Base-by-base conservation (phyloP, 2,888 invertebrate genomes). In the Leptinotarsa juncta region DNA sequence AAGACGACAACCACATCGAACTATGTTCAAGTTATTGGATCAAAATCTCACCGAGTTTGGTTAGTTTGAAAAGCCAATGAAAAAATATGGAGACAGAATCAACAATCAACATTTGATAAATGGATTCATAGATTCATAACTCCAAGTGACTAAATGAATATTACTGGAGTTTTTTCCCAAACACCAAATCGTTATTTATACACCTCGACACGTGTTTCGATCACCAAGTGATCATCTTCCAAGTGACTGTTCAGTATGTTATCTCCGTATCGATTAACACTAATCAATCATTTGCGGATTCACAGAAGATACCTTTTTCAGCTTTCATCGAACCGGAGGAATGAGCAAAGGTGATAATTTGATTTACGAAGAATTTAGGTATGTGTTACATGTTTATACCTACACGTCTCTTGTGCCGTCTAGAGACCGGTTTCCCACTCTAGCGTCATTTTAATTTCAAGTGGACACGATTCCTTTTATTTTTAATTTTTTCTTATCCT, bases 371-470 rank as follows among this genome's bases (percentile, higher is more conserved):
- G 62, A 77, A 79, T 81, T 76, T 79, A 81, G 81, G 78, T 81
- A 79, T 81, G 78, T 81, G 79, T 77, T 81, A 81, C 79, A 76
- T 75, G 74, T 79, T 80, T 57, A 57, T 14, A 15, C 57, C 15
- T 20, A 23, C 57, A 57, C 15, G 23, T 57, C 57, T 57, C 57
- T 20, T 23, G 73, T 26, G 51, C 50, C 67, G 18, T 12, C 23
- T 67, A 65, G 55, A 76, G 79, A 81, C 80, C 73, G 69, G 80
- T 81, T 81, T 71, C 74, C 72, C 74, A 65, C 55, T 50, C 50
- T 57, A 42, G 49, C 49, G 69, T 42, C 32, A 32, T 26, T 62
- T 75, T 66, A 26, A 66, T 69, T 67, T 57, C 69, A 23, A 51
- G 18, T 20, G 42, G 49, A 10, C 15, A 48, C 23, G 5, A 53